Base-by-base conservation (phyloP, 1,140 invertebrate genomes). In the Branchinecta lindahli region DNA sequence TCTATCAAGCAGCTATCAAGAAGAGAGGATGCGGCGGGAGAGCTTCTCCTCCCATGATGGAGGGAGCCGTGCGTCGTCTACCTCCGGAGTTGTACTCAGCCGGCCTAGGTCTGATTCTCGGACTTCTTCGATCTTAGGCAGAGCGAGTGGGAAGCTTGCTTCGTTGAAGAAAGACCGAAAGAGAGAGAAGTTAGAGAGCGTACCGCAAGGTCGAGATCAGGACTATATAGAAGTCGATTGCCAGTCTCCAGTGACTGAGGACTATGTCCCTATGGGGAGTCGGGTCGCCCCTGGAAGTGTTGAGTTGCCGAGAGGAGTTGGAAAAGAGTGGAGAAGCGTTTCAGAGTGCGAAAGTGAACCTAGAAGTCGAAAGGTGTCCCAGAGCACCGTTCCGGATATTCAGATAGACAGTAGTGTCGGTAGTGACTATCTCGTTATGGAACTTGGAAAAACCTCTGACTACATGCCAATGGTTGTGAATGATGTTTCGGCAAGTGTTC, bases 131-230 rank as follows among this genome's bases (percentile, higher is more conserved):
- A 15, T 69, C 10, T 20, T 61, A 4, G 10, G 47, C 46, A 44
- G 68, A 9, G 68, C 68, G 8, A 47, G 45, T 45, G 68, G 68
- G 3, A 71, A 71, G 69, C 45, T 71, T 5, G 70, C 68, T n/a
- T 70, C 71, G 10, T 45, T 69, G 52, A 45, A 66, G 66, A 44
- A 52, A 52, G 69, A 46, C 45, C 21, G 21, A 45, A 69, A 69
- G 46, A 33, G 66, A 67, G 71, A 72, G 47, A 46, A 69, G 10
- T 68, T 72, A 33, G 68, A 72, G 21, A 72, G 71, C 65, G 71
- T 72, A 7, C 71, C 71, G 6, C 71, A 72, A 47, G 71, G 71
- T 21, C 68, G 68, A 20, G 71, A 72, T 72, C 68, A 69, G 46
- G 71, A 72, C 45, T 72, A 72, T 65, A 69, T 72, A n/a, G 71